phyloP scores from a whole-genome alignment of 1,140 invertebrate genomes.

The Antheraea pernyi region DNA sequence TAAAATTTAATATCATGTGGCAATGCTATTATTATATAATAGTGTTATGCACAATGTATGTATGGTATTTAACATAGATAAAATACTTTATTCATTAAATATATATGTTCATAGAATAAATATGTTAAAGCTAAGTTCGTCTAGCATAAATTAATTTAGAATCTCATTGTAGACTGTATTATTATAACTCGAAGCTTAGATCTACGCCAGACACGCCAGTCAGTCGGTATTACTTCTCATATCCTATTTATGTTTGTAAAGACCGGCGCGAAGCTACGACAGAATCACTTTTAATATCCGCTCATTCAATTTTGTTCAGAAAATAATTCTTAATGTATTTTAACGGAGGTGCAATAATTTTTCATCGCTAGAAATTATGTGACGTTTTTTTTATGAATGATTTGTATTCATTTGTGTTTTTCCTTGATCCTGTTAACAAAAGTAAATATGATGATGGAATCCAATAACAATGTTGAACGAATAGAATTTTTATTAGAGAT shows the following conservation, averaged over 20 bases:
- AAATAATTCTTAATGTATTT: not conserved
- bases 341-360: not conserved
- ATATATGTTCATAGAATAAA: not conserved
- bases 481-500: not conserved
- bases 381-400: not conserved
- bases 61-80: not conserved
- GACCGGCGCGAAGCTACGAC: not conserved
- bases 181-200: not conserved
- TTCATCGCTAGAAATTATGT: not conserved
- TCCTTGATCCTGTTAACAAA: not conserved
- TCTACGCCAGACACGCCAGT: not conserved
- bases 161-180: not conserved
- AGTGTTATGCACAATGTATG: too few species aligned
- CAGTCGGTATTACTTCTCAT: not conserved
- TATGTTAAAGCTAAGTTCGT: not conserved
- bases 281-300: constrained; percentile 1
- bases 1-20: too few species aligned
- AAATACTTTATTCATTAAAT: not conserved
- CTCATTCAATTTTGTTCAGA: not conserved
- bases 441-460: too few species aligned
- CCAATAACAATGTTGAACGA: not conserved
- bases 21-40: too few species aligned
- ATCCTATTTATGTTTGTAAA: not conserved
- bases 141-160: not conserved
- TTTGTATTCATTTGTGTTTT: not conserved